A percentile compares a stretch with the other conserved stretches of the same genome.
phyloP scores from a whole-genome alignment of 2,797 vertebrate genomes.

The Antennarius maculatus region DNA sequence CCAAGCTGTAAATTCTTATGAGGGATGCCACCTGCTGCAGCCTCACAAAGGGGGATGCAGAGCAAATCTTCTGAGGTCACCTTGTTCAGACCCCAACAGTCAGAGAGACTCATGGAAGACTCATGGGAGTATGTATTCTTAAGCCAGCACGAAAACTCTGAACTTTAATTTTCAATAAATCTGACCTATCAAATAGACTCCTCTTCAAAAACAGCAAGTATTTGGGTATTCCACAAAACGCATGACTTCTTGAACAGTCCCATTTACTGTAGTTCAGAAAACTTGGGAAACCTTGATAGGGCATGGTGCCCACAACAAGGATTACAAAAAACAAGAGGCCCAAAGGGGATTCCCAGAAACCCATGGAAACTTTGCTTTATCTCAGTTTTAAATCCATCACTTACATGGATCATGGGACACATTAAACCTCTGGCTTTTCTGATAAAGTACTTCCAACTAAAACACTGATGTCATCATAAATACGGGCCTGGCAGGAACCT shows the following conservation, averaged over 20 bases:
- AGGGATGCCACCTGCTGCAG: constrained; percentile 67
- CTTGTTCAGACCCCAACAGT: constrained; percentile 41
- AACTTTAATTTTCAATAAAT: constrained; percentile 20
- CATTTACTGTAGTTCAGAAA: constrained; percentile 33
- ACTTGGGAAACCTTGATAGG: constrained; percentile 48
- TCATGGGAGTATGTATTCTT: neutral
- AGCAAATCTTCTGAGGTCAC: constrained; percentile 48
- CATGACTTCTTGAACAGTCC: constrained; percentile 16
- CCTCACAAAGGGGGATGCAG: constrained; percentile 35
- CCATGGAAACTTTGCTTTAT: constrained; percentile 52
- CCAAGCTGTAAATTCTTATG: constrained; percentile 64
- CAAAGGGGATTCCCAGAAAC: constrained; percentile 60
- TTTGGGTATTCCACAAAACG: constrained; percentile 48
- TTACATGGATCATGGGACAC: constrained; percentile 49
- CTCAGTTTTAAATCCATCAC: constrained; percentile 62
- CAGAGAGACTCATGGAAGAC: neutral
- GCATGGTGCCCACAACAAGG: constrained; percentile 14
- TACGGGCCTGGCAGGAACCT: constrained; percentile 39
- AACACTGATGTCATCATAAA: constrained; percentile 71
- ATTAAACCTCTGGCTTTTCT: constrained; percentile 45
- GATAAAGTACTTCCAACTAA: constrained; percentile 73
- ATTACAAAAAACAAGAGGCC: constrained; percentile 52
- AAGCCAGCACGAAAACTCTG: neutral
- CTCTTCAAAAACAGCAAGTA: constrained; percentile 21
- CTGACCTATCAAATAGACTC: constrained; percentile 27